phyloP scores from a whole-genome alignment of 2,888 invertebrate genomes.

The Rhimphoctona megacephalus region DNA sequence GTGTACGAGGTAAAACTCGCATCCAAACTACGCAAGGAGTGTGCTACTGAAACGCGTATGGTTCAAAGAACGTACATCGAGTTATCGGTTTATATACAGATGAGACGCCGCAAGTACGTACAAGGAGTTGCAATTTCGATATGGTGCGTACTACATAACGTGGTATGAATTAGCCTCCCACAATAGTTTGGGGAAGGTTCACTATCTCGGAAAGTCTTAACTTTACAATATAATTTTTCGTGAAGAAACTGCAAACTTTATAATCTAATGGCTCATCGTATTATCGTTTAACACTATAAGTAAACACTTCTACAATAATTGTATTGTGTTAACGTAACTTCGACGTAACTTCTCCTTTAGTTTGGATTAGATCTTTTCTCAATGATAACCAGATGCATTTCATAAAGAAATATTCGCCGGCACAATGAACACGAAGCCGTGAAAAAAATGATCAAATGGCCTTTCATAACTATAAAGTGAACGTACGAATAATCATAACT shows the following conservation, averaged over 20 bases:
- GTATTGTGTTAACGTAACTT: neutral
- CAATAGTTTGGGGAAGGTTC: neutral
- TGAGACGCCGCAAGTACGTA: neutral
- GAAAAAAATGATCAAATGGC: neutral
- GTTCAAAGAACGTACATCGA: constrained; percentile 47
- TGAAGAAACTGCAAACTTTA: neutral
- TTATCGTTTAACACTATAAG: neutral
- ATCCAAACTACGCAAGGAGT: neutral
- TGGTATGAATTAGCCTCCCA: constrained; percentile 1
- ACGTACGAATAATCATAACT: neutral
- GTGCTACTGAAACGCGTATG: constrained; percentile 16
- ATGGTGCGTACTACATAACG: neutral
- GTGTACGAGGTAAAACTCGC: constrained; percentile 38
- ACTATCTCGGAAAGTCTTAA: neutral
- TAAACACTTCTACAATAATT: neutral
- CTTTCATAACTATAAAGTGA: neutral
- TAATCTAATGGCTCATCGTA: neutral
- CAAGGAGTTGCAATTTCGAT: constrained; percentile 49
- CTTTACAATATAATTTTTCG: constrained; percentile 2
- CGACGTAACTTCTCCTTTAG: neutral
- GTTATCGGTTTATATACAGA: constrained; percentile 44
- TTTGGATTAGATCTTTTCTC: neutral
- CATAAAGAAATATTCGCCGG: neutral
- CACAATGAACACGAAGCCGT: neutral
- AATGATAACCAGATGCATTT: neutral